Evolutionary conservation across 2,113 vertebrate genomes (phyloP).

Genomic region (Corvus hawaiiensis): DNA sequence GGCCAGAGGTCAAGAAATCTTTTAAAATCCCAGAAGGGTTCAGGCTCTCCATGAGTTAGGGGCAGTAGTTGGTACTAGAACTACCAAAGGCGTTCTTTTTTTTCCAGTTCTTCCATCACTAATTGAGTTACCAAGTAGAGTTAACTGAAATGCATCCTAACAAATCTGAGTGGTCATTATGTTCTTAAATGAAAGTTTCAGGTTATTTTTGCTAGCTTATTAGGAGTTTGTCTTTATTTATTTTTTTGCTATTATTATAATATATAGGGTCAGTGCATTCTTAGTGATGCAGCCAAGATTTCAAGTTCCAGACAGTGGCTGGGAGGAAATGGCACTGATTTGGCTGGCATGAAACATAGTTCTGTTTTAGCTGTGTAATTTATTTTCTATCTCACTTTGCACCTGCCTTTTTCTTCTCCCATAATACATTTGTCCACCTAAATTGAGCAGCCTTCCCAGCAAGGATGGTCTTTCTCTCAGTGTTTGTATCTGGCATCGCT

Average conservation of each 20-base stretch:
- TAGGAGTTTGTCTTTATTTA: background rate
- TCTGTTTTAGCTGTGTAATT: slow-evolving; percentile 7
- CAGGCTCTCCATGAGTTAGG: background rate
- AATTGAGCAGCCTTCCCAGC: background rate
- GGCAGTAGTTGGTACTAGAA: background rate
- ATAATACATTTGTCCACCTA: background rate
- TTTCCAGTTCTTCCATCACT: background rate
- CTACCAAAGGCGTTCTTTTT: background rate
- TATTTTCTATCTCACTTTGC: background rate
- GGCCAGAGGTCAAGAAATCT: background rate
- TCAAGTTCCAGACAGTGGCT: background rate
- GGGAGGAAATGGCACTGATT: background rate
- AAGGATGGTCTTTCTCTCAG: background rate
- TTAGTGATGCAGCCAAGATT: background rate
- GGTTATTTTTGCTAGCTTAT: background rate
- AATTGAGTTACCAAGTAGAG: background rate
- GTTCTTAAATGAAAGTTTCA: background rate
- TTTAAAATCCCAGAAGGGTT: background rate
- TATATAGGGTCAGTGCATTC: background rate
- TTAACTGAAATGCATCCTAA: background rate
- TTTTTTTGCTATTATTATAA: background rate
- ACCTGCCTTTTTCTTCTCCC: background rate
- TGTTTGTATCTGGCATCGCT: slow-evolving; percentile 3
- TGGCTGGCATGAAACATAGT: background rate
- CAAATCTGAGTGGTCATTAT: background rate